Percentiles rank a stretch among this genome's conserved stretches.
These are phyloP conservation scores for Liasis olivaceus DNA, from an alignment of 2,797 vertebrate genomes.

Conservation along the genomic window DNA sequence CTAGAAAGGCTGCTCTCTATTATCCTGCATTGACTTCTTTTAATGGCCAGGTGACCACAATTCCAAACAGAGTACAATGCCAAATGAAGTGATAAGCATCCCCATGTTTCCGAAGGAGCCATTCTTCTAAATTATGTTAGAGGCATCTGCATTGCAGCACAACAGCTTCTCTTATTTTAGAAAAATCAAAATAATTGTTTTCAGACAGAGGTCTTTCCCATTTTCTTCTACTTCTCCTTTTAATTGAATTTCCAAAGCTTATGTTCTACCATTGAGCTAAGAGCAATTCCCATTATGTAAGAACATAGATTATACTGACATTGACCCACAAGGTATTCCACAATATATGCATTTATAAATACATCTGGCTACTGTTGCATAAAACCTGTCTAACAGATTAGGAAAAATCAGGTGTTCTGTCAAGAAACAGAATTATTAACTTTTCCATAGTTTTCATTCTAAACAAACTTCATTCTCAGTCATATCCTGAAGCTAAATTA, in stretches of 20 bases:
- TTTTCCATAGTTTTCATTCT: constrained; percentile 55
- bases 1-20: background rate
- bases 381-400: background rate
- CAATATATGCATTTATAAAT: background rate
- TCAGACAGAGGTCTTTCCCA: background rate
- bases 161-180: background rate
- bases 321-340: background rate
- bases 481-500: constrained; percentile 51
- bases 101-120: background rate
- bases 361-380: background rate
- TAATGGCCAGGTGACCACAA: background rate
- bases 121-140: background rate
- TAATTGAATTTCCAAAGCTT: background rate
- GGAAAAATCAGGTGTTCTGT: constrained; percentile 14
- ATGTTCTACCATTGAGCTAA: background rate
- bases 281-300: background rate
- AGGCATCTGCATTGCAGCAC: background rate
- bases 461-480: constrained; percentile 49
- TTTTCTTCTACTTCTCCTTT: background rate
- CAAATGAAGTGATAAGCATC: background rate
- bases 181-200: background rate
- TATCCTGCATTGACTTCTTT: background rate
- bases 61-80: background rate
- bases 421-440: background rate
- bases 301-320: background rate